Evolutionary conservation across 2,113 vertebrate species (phyloP).

Genomic region (Alexandromys fortis): DNA sequence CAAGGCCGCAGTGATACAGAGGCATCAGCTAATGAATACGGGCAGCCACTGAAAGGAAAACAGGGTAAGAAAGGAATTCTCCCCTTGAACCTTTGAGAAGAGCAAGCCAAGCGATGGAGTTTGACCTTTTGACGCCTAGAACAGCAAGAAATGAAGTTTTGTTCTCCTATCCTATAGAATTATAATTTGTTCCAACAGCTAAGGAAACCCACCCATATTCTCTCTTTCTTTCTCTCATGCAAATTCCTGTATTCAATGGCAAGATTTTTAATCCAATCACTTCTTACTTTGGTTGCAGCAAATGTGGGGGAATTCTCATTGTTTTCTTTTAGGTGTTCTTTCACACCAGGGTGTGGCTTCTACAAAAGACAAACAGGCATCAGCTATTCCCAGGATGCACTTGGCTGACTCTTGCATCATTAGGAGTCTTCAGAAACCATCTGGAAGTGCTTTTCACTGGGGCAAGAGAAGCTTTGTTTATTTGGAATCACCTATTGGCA

Average conservation of each 20-base stretch:
- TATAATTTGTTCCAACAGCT: not conserved
- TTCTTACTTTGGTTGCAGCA: not conserved
- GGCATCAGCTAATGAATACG: not conserved
- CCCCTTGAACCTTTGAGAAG: not conserved
- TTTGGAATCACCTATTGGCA: not conserved
- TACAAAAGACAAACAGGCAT: not conserved
- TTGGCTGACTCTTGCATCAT: not conserved
- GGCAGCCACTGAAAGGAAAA: not conserved
- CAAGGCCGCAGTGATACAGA: not conserved
- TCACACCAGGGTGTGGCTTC: not conserved
- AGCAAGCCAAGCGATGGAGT: not conserved
- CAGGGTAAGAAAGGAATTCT: not conserved
- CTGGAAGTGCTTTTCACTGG: not conserved
- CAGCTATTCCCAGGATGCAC: not conserved
- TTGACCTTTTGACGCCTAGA: not conserved
- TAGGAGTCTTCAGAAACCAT: not conserved
- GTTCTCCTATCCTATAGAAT: not conserved
- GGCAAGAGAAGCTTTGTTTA: not conserved
- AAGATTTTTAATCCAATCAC: not conserved
- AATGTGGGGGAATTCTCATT: not conserved
- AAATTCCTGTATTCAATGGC: not conserved
- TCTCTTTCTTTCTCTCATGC: not conserved
- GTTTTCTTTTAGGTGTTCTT: not conserved
- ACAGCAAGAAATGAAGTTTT: not conserved
- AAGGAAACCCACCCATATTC: not conserved